phyloP scores from a whole-genome alignment of 2,888 invertebrate species.

The Neoascia interrupta region DNA sequence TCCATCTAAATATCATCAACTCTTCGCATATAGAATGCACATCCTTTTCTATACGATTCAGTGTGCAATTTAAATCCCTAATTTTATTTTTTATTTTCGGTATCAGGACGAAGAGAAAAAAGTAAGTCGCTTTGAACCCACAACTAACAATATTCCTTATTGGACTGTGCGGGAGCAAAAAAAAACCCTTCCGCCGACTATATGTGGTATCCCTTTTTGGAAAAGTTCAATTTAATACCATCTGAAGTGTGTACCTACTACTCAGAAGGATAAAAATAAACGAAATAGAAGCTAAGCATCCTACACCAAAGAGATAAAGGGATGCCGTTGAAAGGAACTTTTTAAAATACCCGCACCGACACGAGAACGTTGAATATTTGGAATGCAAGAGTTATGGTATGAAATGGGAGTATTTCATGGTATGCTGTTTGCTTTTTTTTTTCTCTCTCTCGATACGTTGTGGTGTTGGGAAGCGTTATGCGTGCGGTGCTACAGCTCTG shows the following conservation, averaged over 20 bases:
- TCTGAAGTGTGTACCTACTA: constrained; percentile 13
- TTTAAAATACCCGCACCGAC: constrained; percentile 37
- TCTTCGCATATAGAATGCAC: too few relatives aligned
- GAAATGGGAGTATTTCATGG: not conserved
- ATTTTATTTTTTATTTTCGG: constrained; percentile 38
- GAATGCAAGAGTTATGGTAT: constrained; percentile 41
- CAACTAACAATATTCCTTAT: not conserved
- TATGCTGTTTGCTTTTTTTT: not conserved
- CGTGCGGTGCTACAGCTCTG: constrained; percentile 2
- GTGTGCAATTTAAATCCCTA: constrained; percentile 8
- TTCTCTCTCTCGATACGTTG: not conserved
- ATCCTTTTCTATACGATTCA: constrained; percentile 22
- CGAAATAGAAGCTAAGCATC: not conserved
- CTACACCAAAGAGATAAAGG: not conserved
- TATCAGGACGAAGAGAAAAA: not conserved
- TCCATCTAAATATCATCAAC: constrained; percentile 4
- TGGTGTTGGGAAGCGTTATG: not conserved
- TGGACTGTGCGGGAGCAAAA: too few relatives aligned
- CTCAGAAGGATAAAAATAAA: not conserved
- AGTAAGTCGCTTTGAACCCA: constrained; percentile 24
- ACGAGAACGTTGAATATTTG: constrained; percentile 28
- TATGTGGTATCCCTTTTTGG: not conserved
- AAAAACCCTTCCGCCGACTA: constrained; percentile 1
- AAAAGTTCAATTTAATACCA: constrained; percentile 32
- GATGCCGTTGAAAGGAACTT: not conserved